Evolutionary conservation across 2,797 vertebrate genomes (phyloP).

Genomic region (Loriculus beryllinus): DNA sequence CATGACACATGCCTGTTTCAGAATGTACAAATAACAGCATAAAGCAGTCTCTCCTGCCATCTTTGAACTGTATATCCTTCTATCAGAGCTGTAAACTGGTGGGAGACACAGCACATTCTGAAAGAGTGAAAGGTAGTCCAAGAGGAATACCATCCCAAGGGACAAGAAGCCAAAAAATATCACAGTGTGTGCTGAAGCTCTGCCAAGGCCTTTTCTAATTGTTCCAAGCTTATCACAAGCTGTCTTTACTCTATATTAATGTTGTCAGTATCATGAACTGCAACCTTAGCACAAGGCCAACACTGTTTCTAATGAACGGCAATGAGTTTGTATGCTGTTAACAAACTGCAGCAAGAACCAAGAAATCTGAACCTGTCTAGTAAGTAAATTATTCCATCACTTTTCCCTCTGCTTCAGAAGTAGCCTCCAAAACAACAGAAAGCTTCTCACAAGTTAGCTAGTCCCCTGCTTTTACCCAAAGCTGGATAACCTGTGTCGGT

Average conservation of each 20-base stretch:
- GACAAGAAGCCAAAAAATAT: neutral
- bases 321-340: neutral
- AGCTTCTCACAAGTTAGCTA: neutral
- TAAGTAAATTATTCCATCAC: neutral
- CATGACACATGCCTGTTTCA: neutral
- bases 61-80: neutral
- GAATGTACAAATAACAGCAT: neutral
- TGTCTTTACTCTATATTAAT: neutral
- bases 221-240: neutral
- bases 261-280: neutral
- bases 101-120: neutral
- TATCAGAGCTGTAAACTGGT: neutral
- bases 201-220: conserved; percentile 5
- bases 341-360: neutral
- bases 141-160: neutral
- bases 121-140: neutral
- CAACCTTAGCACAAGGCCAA: neutral
- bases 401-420: neutral
- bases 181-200: neutral
- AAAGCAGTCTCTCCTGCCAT: neutral
- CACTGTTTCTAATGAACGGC: neutral
- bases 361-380: neutral
- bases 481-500: neutral
- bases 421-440: neutral
- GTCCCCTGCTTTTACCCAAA: neutral